phyloP scores from a whole-genome alignment of 2,797 vertebrate species.

The Manis crassicaudata region DNA sequence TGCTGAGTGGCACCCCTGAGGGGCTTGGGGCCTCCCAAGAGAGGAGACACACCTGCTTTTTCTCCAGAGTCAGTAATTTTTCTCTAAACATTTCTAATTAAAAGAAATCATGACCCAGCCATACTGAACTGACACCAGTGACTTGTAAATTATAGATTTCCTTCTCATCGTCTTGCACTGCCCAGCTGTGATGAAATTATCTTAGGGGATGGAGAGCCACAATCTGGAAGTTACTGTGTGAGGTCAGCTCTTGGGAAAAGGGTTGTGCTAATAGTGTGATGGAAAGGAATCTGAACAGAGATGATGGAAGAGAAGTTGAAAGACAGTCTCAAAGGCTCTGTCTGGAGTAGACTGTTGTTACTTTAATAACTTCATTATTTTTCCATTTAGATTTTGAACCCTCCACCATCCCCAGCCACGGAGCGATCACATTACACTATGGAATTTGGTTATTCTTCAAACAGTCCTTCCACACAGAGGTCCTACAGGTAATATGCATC shows the following conservation, averaged over 20 bases:
- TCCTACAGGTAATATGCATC: constrained; percentile 94
- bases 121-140: background rate
- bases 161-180: background rate
- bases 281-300: background rate
- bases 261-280: background rate
- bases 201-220: background rate
- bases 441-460: constrained; percentile 98
- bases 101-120: background rate
- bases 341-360: background rate
- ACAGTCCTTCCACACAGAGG: constrained; percentile 97
- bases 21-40: background rate
- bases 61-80: background rate
- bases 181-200: background rate
- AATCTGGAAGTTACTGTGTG: background rate
- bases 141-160: background rate
- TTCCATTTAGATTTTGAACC: constrained; percentile 94
- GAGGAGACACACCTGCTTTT: background rate
- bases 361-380: constrained; percentile 54
- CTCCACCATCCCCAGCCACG: constrained; percentile 97
- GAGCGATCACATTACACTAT: constrained; percentile 97
- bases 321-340: background rate
- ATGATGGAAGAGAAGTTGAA: background rate
- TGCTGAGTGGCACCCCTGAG: background rate
- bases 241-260: background rate
- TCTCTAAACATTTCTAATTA: background rate